A percentile compares a stretch with the other conserved stretches of the same genome.
These are phyloP conservation scores for Gonatopus flavifemur DNA, from an alignment of 1,140 invertebrate species.

Conservation along the genomic window DNA sequence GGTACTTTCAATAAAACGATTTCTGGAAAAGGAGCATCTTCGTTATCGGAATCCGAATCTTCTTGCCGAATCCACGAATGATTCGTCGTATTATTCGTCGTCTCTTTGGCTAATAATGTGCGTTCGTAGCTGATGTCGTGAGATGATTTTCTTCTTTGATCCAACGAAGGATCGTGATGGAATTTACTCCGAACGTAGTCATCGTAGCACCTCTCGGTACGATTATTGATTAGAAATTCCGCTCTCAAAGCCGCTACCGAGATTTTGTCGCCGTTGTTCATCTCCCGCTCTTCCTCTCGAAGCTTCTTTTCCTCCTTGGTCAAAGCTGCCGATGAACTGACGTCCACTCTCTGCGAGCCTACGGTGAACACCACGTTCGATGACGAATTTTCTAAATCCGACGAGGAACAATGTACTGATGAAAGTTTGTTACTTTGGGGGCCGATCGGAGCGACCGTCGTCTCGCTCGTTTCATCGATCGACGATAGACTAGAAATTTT, in stretches of 20 bases:
- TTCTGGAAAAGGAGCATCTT: no score
- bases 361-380: constrained; percentile 46
- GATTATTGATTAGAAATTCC: constrained; percentile 32
- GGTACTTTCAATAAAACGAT: no score
- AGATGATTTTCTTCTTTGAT: constrained; percentile 33
- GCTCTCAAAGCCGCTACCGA: constrained; percentile 32
- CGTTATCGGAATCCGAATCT: no score
- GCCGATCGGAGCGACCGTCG: constrained; percentile 41
- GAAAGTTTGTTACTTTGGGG: constrained; percentile 31
- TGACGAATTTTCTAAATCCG: constrained; percentile 1
- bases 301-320: neutral
- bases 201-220: constrained; percentile 9
- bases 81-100: no score
- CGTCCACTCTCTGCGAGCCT: constrained; percentile 31
- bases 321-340: constrained; percentile 3
- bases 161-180: constrained; percentile 14
- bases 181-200: constrained; percentile 24
- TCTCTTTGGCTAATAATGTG: neutral
- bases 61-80: no score
- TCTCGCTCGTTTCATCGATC: constrained; percentile 54
- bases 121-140: constrained; percentile 44
- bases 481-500: constrained; percentile 55
- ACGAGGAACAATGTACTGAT: neutral
- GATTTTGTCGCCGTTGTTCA: constrained; percentile 30
- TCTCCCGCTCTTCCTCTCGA: constrained; percentile 2